A percentile compares a stretch with the other conserved stretches of the same genome.
Conservation (phyloP, 1,140 invertebrate species). For the Monochamus saltuarius region DNA sequence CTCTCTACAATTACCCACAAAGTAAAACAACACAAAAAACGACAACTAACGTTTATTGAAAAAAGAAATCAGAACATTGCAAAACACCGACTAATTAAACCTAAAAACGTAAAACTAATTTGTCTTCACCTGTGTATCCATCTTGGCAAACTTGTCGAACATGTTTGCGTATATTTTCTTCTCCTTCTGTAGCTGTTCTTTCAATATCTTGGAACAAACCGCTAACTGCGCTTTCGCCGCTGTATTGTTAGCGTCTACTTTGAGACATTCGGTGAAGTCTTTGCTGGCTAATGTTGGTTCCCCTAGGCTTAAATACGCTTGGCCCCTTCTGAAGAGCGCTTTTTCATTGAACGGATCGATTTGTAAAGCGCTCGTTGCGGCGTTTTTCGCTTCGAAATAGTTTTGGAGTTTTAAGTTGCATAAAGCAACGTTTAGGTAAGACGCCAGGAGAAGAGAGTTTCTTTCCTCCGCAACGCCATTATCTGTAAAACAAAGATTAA, state of each 20-base stretch:
- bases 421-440: constrained; percentile 82
- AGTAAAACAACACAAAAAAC: constrained; percentile 14
- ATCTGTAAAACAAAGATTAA: constrained; percentile 26
- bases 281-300: constrained; percentile 77
- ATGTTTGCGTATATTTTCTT: constrained; percentile 92
- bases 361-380: constrained; percentile 69
- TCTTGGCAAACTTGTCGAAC: constrained; percentile 86
- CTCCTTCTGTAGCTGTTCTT: constrained; percentile 76
- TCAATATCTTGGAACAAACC: constrained; percentile 72
- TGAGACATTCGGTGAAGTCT: constrained; percentile 75
- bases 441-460: constrained; percentile 68
- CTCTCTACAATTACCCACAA: constrained; percentile 54
- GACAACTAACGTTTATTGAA: constrained; percentile 18
- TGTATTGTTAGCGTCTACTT: constrained; percentile 66
- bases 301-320: constrained; percentile 73
- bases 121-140: constrained; percentile 71
- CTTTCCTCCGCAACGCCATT: constrained; percentile 51
- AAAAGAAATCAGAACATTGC: background rate
- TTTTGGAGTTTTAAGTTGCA: constrained; percentile 84
- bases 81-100: background rate
- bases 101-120: constrained; percentile 26
- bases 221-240: constrained; percentile 79
- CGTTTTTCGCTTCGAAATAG: constrained; percentile 68
- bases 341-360: constrained; percentile 83
- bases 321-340: constrained; percentile 84